Percentiles rank a stretch among this genome's conserved stretches.
Evolutionary conservation across 2,888 invertebrate genomes (phyloP).

Genomic region (Torymus texanus): DNA sequence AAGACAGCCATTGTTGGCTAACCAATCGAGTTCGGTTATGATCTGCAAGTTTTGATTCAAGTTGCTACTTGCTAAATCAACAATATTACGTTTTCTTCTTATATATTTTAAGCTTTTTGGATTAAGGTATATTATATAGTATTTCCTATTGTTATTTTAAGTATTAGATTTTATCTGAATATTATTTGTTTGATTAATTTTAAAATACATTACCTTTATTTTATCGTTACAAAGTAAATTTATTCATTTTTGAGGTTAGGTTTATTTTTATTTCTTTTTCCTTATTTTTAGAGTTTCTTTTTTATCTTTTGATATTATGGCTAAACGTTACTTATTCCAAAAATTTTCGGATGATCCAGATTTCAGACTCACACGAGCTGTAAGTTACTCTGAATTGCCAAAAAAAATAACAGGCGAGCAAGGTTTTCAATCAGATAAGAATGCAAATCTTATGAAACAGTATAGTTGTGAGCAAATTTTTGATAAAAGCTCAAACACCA

Average conservation of each 20-base stretch:
- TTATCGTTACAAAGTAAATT: too few relatives aligned
- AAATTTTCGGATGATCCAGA: constrained; percentile 62
- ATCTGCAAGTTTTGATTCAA: too few relatives aligned
- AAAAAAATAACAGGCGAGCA: constrained; percentile 62
- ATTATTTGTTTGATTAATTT: too few relatives aligned
- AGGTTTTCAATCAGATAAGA: constrained; percentile 54
- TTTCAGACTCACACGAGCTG: constrained; percentile 61
- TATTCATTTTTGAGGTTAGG: constrained; percentile 57
- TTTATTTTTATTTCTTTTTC: constrained; percentile 33
- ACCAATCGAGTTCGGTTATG: too few relatives aligned
- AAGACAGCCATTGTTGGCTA: too few relatives aligned
- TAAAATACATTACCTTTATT: not conserved
- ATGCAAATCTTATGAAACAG: constrained; percentile 62
- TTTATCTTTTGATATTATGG: constrained; percentile 63
- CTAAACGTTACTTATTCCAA: constrained; percentile 63
- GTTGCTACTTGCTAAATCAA: too few relatives aligned
- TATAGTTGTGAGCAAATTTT: constrained; percentile 67
- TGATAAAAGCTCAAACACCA: constrained; percentile 59
- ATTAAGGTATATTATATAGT: too few relatives aligned
- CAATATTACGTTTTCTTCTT: too few relatives aligned
- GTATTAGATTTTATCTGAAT: too few relatives aligned
- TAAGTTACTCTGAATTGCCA: constrained; percentile 65
- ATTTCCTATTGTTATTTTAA: too few relatives aligned
- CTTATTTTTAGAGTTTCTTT: constrained; percentile 52
- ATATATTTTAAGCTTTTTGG: too few relatives aligned